Percentiles rank a stretch among this genome's conserved stretches.
Conservation (phyloP, 2,113 vertebrate genomes). For the Aramus guarauna region DNA sequence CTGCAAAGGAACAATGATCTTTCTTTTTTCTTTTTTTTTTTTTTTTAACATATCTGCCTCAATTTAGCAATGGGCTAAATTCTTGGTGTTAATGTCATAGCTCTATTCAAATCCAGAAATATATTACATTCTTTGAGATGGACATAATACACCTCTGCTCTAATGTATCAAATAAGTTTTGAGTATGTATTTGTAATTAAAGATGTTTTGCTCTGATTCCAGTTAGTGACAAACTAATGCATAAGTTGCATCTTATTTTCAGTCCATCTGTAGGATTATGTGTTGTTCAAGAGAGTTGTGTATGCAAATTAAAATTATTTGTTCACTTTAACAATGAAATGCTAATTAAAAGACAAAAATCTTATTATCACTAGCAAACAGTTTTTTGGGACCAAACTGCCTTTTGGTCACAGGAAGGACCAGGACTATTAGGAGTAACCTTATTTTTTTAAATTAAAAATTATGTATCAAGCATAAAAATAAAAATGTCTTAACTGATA, state of each 20-base stretch:
- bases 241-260: background rate
- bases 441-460: background rate
- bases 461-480: background rate
- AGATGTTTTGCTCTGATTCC: background rate
- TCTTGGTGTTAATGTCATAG: background rate
- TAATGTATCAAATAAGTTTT: background rate
- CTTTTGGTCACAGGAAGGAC: background rate
- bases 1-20: background rate
- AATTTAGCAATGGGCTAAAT: background rate
- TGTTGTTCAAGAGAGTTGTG: background rate
- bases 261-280: background rate
- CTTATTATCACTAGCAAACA: background rate
- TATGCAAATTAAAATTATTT: background rate
- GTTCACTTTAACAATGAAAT: background rate
- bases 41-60: background rate
- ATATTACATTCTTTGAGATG: background rate
- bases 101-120: background rate
- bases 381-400: background rate
- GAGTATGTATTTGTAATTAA: background rate
- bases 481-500: background rate
- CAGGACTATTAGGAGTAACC: background rate
- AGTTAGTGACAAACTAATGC: background rate
- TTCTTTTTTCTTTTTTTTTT: background rate
- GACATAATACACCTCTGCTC: background rate
- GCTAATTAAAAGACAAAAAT: background rate